A percentile compares a stretch with the other conserved stretches of the same genome.
phyloP scores from a whole-genome alignment of 1,140 invertebrate species.

The Ptiloglossa arizonensis region DNA sequence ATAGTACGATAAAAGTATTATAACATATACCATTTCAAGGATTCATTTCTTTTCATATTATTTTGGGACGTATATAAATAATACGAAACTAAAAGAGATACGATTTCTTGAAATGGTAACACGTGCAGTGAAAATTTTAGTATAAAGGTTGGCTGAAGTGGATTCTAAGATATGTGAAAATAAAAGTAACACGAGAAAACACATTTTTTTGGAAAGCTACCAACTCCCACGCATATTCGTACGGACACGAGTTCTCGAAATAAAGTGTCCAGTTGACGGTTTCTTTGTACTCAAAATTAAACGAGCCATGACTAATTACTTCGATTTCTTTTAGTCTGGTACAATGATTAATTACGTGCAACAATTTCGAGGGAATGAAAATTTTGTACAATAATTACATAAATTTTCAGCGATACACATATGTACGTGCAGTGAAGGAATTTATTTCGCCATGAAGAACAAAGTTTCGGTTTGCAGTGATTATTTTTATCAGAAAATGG shows the following conservation, averaged over 20 bases:
- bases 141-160: background rate
- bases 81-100: too few species aligned
- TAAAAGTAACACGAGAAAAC: constrained; percentile 1
- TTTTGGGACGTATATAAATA: too few species aligned
- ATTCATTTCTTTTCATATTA: too few species aligned
- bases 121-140: background rate
- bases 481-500: too few species aligned
- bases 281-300: constrained; percentile 15
- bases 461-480: too few species aligned
- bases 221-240: background rate
- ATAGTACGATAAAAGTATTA: too few species aligned
- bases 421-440: too few species aligned
- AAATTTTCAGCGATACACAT: too few species aligned
- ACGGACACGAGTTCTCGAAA: background rate
- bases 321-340: background rate
- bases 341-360: background rate
- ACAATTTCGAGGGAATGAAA: too few species aligned
- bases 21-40: too few species aligned
- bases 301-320: constrained; percentile 1
- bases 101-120: background rate
- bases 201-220: constrained; percentile 35
- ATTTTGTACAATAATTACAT: too few species aligned
- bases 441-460: too few species aligned
- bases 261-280: constrained; percentile 3
- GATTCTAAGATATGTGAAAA: constrained; percentile 8